Base-by-base conservation (phyloP, 2,888 invertebrate genomes). In the Emmelina monodactyla region DNA sequence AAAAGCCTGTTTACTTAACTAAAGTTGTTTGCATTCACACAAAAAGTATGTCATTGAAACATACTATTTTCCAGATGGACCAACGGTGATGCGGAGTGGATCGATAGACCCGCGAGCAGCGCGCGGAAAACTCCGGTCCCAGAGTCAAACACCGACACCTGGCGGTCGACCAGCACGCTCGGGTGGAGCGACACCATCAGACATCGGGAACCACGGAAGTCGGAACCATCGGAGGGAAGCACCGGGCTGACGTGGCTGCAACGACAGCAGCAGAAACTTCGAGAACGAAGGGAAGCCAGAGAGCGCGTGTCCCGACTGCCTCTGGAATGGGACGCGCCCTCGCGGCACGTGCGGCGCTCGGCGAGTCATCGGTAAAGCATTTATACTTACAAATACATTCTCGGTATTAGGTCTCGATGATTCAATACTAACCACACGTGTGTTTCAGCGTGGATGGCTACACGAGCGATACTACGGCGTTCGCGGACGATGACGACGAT, bases 221-320 rank as follows among this genome's bases (percentile, higher is more conserved):
- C 75, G 45, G 68, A 71, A 34, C 59, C 58, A 25, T 53, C 58
- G 9, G 76, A 71, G 40, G 67, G 65, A 28, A 67, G 67, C 43
- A 71, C 79, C n/a, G 83, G 83, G 14, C 71, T 88, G 44, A 88
- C 91, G 36, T 92, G 92, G 92, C 81, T 92, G 41, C 91, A 91
- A 64, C 82, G 88, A 45, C 92, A 92, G 58, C 92, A 92, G 57
- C 85, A 89, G 60, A 91, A 91, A 60, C 81, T 92, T 31, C 84
- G 89, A 32, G 91, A 91, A 50, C 83, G 88, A 47, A 83, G 86
- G 50, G 91, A 91, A 59, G 86, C 88, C 40, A 83, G 88, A 57
- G 83, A 88, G 62, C 80, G 88, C 42, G 88, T 88, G 55, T 88
- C 90, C 62, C 83, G 88, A 45, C 82, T 85, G 48, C 86, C 87